Conservation (phyloP, 2,797 vertebrate genomes). For the Sebastes minor region DNA sequence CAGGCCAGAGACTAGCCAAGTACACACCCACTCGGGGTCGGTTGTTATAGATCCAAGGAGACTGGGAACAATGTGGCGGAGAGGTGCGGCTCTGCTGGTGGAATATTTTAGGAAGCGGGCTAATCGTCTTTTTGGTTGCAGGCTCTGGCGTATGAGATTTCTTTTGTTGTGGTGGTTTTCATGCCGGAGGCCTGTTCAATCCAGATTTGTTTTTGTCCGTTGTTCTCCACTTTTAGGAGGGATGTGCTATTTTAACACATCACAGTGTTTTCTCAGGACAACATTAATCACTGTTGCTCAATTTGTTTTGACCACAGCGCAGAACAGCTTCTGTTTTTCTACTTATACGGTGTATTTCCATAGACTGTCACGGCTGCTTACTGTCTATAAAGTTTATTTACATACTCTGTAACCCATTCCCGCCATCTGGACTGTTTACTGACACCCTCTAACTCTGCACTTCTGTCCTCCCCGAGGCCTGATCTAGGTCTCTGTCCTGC, state of each 20-base stretch:
- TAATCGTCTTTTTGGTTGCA: constrained; percentile 51
- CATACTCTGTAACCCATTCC: not conserved
- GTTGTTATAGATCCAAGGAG: constrained; percentile 58
- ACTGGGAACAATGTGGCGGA: constrained; percentile 68
- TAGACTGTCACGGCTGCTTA: not conserved
- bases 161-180: constrained; percentile 48
- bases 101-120: constrained; percentile 71
- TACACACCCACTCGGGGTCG: constrained; percentile 61
- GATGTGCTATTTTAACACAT: constrained; percentile 51
- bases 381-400: not conserved
- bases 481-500: constrained; percentile 48
- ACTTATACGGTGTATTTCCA: not conserved
- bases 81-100: constrained; percentile 67
- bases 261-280: constrained; percentile 6
- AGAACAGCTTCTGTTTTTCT: constrained; percentile 3
- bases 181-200: constrained; percentile 28
- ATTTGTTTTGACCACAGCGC: constrained; percentile 27
- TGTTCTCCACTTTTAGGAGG: constrained; percentile 21
- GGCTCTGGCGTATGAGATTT: constrained; percentile 32
- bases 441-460: constrained; percentile 13
- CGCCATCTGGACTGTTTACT: constrained; percentile 18
- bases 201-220: constrained; percentile 45
- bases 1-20: constrained; percentile 50
- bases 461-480: constrained; percentile 25
- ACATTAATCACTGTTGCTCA: constrained; percentile 18